These are phyloP conservation scores for Malthinus seriepunctatus DNA, from an alignment of 2,888 invertebrate species.

Conservation along the genomic window DNA sequence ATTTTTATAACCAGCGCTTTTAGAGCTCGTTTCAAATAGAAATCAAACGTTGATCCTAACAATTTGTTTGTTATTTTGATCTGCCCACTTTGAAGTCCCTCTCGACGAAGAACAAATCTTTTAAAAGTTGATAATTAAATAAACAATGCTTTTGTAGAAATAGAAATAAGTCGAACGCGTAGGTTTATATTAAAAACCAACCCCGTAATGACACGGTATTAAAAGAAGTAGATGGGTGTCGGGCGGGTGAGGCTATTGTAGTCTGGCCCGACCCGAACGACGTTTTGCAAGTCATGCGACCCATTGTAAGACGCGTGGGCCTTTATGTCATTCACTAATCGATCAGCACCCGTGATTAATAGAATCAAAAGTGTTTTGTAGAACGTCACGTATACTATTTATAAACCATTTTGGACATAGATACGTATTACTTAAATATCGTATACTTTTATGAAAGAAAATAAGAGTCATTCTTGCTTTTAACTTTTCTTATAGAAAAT, in stretches of 20 bases:
- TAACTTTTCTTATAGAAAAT: background rate
- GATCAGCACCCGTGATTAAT: conserved; percentile 40
- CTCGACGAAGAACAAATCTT: background rate
- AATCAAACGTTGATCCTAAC: background rate
- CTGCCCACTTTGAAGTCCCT: background rate
- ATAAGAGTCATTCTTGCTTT: conserved; percentile 28
- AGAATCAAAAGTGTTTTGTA: conserved; percentile 36
- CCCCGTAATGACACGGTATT: conserved; percentile 42
- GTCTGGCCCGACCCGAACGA: conserved; percentile 37
- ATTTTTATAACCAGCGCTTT: background rate
- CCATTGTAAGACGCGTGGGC: conserved; percentile 34
- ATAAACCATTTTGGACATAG: conserved; percentile 35
- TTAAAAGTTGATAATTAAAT: conserved; percentile 24
- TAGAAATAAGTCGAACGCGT: conserved; percentile 23
- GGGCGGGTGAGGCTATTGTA: conserved; percentile 41
- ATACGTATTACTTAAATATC: conserved; percentile 21
- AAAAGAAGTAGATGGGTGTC: conserved; percentile 35
- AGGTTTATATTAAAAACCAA: conserved; percentile 33
- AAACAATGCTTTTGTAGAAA: conserved; percentile 29
- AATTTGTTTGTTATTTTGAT: background rate
- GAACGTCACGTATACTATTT: conserved; percentile 38
- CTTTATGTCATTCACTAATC: conserved; percentile 42
- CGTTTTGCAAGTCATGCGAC: conserved; percentile 39
- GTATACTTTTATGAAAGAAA: conserved; percentile 19
- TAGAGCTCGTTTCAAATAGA: background rate